phyloP scores from a whole-genome alignment of 2,797 vertebrate genomes.

The Sciurus carolinensis region DNA sequence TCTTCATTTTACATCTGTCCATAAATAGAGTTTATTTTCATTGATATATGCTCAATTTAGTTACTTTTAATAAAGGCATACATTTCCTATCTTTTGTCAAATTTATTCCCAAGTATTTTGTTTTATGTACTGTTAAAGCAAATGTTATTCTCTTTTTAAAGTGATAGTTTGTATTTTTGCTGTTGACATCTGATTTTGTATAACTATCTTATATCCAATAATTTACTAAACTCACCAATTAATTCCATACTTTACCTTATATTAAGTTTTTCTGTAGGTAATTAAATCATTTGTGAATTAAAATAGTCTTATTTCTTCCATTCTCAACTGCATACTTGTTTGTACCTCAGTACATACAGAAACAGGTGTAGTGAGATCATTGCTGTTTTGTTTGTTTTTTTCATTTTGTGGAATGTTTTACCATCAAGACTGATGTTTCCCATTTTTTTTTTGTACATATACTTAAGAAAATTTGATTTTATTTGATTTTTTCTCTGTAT shows the following conservation, averaged over 20 bases:
- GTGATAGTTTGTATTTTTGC: neutral
- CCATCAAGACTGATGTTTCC: conserved; percentile 11
- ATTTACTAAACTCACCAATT: neutral
- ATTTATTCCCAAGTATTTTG: neutral
- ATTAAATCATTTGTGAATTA: neutral
- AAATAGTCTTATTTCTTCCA: neutral
- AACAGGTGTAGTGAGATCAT: neutral
- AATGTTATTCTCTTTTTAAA: neutral
- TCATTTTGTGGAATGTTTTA: neutral
- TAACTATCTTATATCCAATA: neutral
- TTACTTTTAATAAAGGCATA: neutral
- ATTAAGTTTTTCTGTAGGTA: neutral
- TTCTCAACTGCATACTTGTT: neutral
- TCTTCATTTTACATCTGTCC: neutral
- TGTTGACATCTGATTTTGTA: neutral
- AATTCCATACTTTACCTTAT: neutral
- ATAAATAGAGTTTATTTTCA: neutral
- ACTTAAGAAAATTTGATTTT: neutral
- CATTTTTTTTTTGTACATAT: neutral
- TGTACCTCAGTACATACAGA: neutral
- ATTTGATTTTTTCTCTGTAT: neutral
- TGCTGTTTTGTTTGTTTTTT: neutral
- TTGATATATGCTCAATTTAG: neutral
- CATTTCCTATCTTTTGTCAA: neutral
- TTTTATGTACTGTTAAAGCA: neutral